phyloP scores from a whole-genome alignment of 2,113 vertebrate species.

The Sitta europaea region DNA sequence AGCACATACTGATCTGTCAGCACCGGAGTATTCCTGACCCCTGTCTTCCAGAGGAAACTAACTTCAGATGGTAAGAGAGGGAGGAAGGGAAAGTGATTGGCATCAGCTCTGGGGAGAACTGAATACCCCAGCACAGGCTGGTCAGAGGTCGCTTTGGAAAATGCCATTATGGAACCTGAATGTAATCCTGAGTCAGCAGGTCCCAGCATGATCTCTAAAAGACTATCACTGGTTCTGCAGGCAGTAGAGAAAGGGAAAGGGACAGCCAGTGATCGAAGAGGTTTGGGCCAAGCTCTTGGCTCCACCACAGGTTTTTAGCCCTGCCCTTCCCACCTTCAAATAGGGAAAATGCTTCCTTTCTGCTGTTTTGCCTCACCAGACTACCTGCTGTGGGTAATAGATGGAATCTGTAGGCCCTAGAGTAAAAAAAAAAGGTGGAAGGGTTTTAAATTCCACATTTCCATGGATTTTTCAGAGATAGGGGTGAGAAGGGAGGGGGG shows the following conservation, averaged over 20 bases:
- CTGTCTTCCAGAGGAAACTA: constrained; percentile 16
- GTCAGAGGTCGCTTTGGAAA: not conserved
- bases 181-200: no score
- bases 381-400: rapidly evolving
- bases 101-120: rapidly evolving
- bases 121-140: rapidly evolving
- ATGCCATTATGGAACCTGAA: not conserved
- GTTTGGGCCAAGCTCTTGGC: rapidly evolving
- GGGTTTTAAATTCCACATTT: not conserved
- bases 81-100: not conserved
- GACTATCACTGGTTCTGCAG: not conserved
- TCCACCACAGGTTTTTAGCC: not conserved
- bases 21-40: not conserved
- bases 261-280: rapidly evolving
- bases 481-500: not conserved
- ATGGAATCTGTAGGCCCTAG: not conserved
- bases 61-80: not conserved
- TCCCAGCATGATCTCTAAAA: not conserved
- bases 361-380: not conserved
- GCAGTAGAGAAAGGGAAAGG: not conserved
- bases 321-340: not conserved
- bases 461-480: not conserved
- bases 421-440: not conserved
- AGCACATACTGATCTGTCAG: not conserved
- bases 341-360: not conserved